phyloP scores from a whole-genome alignment of 2,888 invertebrate genomes.

The Agrochola lychnidis region DNA sequence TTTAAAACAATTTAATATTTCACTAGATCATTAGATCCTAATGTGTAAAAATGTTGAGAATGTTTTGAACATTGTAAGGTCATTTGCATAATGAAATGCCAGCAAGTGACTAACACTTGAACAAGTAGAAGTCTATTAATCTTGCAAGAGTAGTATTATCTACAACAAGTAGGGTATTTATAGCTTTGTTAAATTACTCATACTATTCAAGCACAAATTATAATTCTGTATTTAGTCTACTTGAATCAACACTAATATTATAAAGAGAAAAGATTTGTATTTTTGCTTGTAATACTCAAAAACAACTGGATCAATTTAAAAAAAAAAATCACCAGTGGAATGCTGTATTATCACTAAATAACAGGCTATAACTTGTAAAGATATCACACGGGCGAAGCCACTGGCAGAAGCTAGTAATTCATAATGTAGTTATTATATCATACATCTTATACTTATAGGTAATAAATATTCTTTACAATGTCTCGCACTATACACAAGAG shows the following conservation, averaged over 20 bases:
- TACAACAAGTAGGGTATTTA: not conserved
- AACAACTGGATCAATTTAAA: no score
- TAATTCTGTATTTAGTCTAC: slow-evolving; percentile 7
- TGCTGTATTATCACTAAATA: no score
- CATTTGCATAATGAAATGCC: slow-evolving; percentile 39
- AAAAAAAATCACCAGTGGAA: no score
- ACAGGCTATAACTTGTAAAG: no score
- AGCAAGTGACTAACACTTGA: slow-evolving; percentile 40
- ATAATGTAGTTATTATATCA: slow-evolving; percentile 40
- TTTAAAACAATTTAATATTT: slow-evolving; percentile 12
- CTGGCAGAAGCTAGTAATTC: not conserved
- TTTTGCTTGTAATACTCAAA: no score
- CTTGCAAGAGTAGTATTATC: slow-evolving; percentile 27
- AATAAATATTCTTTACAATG: slow-evolving; percentile 51
- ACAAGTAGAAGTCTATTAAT: slow-evolving; percentile 33
- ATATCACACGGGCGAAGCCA: no score
- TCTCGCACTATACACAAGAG: slow-evolving; percentile 56
- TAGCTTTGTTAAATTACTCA: slow-evolving; percentile 6
- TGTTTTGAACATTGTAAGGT: slow-evolving; percentile 46
- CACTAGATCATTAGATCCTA: slow-evolving; percentile 10
- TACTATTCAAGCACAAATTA: slow-evolving; percentile 10
- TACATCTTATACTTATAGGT: slow-evolving; percentile 26
- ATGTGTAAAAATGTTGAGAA: slow-evolving; percentile 29
- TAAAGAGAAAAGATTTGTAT: no score
- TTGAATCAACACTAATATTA: not conserved